These are phyloP conservation scores for Cheilosia soror DNA, from an alignment of 2,888 invertebrate genomes.

Conservation along the genomic window DNA sequence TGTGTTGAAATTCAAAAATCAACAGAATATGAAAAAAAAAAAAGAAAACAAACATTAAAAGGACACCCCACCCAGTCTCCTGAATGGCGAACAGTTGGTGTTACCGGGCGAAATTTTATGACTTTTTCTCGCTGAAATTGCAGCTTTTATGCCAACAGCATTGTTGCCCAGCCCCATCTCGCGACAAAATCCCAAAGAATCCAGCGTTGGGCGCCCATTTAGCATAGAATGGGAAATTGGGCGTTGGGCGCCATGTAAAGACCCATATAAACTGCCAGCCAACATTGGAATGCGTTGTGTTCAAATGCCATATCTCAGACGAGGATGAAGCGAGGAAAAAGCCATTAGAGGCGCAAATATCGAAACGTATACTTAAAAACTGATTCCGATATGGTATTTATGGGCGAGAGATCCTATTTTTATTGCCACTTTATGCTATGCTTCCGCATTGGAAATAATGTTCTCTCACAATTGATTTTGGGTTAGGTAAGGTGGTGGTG, in stretches of 20 bases:
- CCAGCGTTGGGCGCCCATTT: conserved; percentile 41
- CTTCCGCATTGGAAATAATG: conserved; percentile 69
- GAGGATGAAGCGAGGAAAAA: conserved; percentile 15
- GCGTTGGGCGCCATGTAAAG: conserved; percentile 41
- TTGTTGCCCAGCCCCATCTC: conserved; percentile 15
- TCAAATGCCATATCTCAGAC: not conserved
- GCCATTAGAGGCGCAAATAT: conserved; percentile 71
- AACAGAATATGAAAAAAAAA: conserved; percentile 22
- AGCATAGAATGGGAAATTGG: conserved; percentile 7
- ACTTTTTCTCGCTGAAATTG: conserved; percentile 68
- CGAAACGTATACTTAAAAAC: conserved; percentile 71
- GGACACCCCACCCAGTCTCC: conserved; percentile 42
- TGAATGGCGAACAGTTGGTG: conserved; percentile 65
- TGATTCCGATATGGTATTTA: conserved; percentile 73
- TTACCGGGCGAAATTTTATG: conserved; percentile 69
- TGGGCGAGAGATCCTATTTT: conserved; percentile 69
- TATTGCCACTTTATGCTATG: conserved; percentile 73
- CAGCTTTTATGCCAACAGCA: conserved; percentile 56
- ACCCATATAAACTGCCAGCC: conserved; percentile 27
- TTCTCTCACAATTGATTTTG: conserved; percentile 53
- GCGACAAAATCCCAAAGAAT: conserved; percentile 10
- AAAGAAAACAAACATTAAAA: conserved; percentile 52
- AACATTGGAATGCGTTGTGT: conserved; percentile 1
- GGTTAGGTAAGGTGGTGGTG: conserved; percentile 16
- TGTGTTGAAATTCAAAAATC: conserved; percentile 50